Conservation (phyloP, 2,113 vertebrate species). For the Astatotilapia flaviijosephi region DNA sequence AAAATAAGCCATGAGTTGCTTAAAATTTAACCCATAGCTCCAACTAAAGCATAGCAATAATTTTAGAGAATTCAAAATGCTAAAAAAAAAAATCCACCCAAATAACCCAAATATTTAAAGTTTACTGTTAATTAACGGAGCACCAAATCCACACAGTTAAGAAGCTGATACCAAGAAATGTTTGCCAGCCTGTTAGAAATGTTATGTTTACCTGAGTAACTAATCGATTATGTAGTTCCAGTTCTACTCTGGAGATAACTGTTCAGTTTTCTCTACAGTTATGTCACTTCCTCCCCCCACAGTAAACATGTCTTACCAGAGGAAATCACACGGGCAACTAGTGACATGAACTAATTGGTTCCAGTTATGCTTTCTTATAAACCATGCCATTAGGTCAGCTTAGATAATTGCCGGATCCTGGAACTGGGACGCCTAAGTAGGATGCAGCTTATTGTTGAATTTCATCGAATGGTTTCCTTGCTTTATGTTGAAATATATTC, state of each 20-base stretch:
- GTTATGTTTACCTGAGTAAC: neutral
- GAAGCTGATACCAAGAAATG: neutral
- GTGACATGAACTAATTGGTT: neutral
- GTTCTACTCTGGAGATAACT: neutral
- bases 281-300: neutral
- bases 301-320: neutral
- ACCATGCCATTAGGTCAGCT: neutral
- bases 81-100: neutral
- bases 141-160: neutral
- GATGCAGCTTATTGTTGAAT: neutral
- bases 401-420: neutral
- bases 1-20: neutral
- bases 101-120: neutral
- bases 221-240: neutral
- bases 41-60: neutral
- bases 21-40: neutral
- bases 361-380: neutral
- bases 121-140: neutral
- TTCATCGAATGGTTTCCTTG: neutral
- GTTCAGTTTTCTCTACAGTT: neutral
- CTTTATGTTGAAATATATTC: neutral
- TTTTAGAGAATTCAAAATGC: neutral
- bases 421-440: neutral
- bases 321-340: neutral
- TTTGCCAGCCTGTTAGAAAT: neutral